phyloP scores from a whole-genome alignment of 2,797 vertebrate genomes.

The Bufotes viridis region DNA sequence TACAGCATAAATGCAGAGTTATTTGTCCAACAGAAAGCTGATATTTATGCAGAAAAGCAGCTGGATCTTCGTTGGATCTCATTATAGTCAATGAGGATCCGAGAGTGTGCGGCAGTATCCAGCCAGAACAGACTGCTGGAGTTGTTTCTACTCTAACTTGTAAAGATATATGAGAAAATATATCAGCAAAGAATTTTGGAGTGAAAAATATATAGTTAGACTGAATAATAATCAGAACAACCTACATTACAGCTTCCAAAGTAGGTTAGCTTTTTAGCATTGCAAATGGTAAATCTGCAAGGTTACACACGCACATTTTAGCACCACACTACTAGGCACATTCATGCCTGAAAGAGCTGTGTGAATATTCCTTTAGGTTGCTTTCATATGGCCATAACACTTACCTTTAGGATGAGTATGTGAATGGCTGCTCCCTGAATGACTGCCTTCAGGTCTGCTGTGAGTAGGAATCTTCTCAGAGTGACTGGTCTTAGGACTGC shows the following conservation, averaged over 20 bases:
- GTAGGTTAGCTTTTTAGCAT: neutral
- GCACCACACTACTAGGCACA: neutral
- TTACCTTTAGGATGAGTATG: neutral
- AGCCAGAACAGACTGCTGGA: no score
- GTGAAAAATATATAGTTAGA: no score
- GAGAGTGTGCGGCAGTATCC: no score
- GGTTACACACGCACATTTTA: neutral
- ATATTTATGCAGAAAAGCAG: no score
- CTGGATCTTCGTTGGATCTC: no score
- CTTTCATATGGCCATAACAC: neutral
- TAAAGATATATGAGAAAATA: no score
- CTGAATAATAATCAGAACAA: no score
- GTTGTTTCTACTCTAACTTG: no score
- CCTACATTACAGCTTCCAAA: neutral
- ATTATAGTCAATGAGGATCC: no score
- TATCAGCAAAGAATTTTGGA: no score
- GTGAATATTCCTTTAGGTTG: neutral
- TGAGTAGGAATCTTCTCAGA: neutral
- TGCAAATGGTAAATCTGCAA: neutral
- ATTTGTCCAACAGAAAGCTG: no score
- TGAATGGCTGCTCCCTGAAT: slow-evolving; percentile 39
- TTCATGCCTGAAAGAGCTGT: neutral
- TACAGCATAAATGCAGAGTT: no score
- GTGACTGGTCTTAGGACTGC: neutral
- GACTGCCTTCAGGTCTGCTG: neutral